Base-by-base conservation (phyloP, 2,797 vertebrate species). In the Helicolenus hilgendorfi region DNA sequence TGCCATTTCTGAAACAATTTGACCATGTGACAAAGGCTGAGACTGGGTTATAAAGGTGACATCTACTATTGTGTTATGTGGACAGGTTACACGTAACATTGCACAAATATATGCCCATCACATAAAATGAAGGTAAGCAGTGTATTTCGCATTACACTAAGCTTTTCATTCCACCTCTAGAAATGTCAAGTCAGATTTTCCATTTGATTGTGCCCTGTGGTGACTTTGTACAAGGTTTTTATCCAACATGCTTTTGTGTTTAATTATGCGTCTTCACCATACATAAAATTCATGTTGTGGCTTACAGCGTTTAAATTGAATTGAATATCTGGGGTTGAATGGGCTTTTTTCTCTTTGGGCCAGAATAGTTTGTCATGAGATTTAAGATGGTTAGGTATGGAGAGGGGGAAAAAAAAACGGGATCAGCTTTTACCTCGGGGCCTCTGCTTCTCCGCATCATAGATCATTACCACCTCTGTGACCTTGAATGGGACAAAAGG, bases 401-500 rank as follows among this genome's bases (percentile, higher is more conserved):
- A 97, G 93, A 96, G 87, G 89, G 87, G 89, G 88, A 92, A 85
- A 72, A 84, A 96, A 97, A 97, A 98, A 98, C 96, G 91, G 97
- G 98, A 98, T 98, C 97, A 98, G 98, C 98, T 98, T 98, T 99
- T 99, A 99, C 99, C 99, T 99, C 99, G 98, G 97, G 99, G 99
- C 98, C 99, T 99, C 98, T 99, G 99, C 97, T 99, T 99, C 97
- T 99, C 99, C 77, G 99, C 98, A 85, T 99, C 99, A 98, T 99
- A 99, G 98, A 99, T 99, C 99, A 99, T 99, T 97, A 99, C 99
- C 97, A 99, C 99, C 98, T 99, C 99, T 92, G 99, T 99, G 97
- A 99, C 99, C 99, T 99, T 97, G 94, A 95, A 96, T 73, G 93
- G 93, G 92, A 96, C 94, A 97, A 98, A 49, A 96, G 96, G 93